phyloP scores from a whole-genome alignment of 1,140 invertebrate species.

The Diachasmimorpha longicaudata region DNA sequence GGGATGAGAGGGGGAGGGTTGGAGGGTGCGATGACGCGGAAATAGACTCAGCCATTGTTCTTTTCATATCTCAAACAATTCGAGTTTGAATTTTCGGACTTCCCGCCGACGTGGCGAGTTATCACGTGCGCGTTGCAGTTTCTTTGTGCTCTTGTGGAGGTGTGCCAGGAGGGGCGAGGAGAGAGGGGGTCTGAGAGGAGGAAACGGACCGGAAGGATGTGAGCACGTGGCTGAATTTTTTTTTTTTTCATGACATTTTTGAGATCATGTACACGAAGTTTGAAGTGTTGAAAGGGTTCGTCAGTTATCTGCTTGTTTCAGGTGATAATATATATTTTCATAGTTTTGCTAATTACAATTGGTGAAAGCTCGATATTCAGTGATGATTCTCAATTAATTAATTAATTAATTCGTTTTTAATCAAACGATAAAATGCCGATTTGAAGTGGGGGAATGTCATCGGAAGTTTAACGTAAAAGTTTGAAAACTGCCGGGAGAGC shows the following conservation, averaged over 20 bases:
- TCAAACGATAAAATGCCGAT: too few relatives aligned
- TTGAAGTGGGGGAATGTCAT: too few relatives aligned
- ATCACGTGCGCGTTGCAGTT: neutral
- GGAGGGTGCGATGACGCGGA: neutral
- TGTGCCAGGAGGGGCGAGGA: neutral
- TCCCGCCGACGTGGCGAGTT: neutral
- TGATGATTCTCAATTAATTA: too few relatives aligned
- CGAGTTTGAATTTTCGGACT: neutral
- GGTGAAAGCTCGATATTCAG: too few relatives aligned
- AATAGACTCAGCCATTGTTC: too few relatives aligned
- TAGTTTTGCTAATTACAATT: neutral
- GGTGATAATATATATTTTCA: slow-evolving; percentile 37
- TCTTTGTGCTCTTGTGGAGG: neutral
- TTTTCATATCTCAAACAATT: too few relatives aligned
- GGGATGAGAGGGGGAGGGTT: neutral
- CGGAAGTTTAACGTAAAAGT: neutral
- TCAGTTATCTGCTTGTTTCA: slow-evolving; percentile 52
- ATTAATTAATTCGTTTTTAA: neutral
- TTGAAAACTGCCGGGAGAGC: neutral
- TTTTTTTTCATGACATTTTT: neutral
- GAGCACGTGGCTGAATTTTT: neutral
- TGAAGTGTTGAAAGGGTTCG: slow-evolving; percentile 47
- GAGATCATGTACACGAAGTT: slow-evolving; percentile 48
- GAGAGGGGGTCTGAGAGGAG: neutral
- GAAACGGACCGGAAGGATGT: neutral